Base-by-base conservation (phyloP, 2,888 invertebrate genomes). In the Helobdella robusta region DNA sequence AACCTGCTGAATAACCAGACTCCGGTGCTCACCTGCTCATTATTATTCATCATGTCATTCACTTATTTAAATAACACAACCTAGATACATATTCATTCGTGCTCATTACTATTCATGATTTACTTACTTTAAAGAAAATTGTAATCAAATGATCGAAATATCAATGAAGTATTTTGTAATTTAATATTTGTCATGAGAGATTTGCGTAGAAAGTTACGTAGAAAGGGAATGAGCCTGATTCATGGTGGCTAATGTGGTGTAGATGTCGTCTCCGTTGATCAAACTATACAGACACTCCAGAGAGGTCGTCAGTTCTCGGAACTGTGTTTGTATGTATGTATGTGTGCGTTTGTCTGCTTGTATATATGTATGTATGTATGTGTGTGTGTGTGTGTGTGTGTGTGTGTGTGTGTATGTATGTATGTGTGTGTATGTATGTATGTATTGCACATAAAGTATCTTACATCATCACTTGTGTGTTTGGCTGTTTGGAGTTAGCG, bases 241-340 rank as follows among this genome's bases (percentile, higher is more conserved):
- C 60, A 68, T 68, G 48, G 63, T 1, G 0, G 91, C 88, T 79
- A 98, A 98, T 0, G 98, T 98, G 0, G 97, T 95, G 79, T 93
- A 98, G 93, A 98, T 94, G 77, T 98, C 98, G 77, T 98, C 98
- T 48, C 98, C 98, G 74, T 98, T 98, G 70, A 98, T 89, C 44
- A 98, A 83, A 0, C 97, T 88, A 79, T 95, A 98, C 28, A 56
- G 32, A 56, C 56, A 56, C 28, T 56, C 56, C 28, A 94, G 93
- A 0, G 97, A 91, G 0, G 90, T 76, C 60, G 78, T 75, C 54
- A 83, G 70, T 11, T 78, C 75, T 2, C 80, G 77, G 74, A 82
- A 83, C 80, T 82, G 75, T 52, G 76, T 73, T 46, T 67, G 66
- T 1, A 28, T 50, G 50, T 50, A 25, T 50, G 50, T 50, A 25